Conservation (phyloP, 2,797 vertebrate species). For the Allobates femoralis region DNA sequence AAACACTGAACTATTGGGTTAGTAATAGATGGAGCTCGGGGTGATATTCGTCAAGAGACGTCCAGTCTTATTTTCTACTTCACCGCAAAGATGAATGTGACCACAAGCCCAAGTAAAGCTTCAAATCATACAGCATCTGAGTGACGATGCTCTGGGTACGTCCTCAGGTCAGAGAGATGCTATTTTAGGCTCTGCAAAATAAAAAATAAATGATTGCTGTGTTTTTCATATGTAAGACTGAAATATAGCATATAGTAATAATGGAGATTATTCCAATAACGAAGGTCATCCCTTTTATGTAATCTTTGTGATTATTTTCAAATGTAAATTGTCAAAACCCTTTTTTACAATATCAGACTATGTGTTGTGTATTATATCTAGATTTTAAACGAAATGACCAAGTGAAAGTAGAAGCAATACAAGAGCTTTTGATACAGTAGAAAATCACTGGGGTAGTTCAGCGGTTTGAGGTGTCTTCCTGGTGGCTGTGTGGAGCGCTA, state of each 20-base stretch:
- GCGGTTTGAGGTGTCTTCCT: no score
- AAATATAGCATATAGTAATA: background rate
- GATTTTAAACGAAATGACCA: no score
- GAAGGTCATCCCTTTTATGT: background rate
- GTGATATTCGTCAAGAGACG: background rate
- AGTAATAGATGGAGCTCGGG: slow-evolving; percentile 3
- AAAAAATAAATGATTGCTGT: slow-evolving; percentile 3
- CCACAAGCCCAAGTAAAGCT: background rate
- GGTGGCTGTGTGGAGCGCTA: no score
- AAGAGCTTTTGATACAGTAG: no score
- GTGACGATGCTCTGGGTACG: background rate
- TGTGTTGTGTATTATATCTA: no score
- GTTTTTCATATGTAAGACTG: background rate
- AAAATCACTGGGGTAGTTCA: no score
- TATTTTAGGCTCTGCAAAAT: background rate
- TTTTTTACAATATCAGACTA: no score
- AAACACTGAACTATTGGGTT: background rate
- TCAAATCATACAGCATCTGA: background rate
- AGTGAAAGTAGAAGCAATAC: no score
- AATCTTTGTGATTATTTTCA: no score
- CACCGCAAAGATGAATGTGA: background rate
- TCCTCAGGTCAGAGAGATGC: background rate
- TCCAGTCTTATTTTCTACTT: background rate
- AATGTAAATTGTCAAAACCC: no score
- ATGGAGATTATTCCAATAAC: background rate